A percentile compares a stretch with the other conserved stretches of the same genome.
phyloP scores from a whole-genome alignment of 2,888 invertebrate species.

The Drosophila basisetae region DNA sequence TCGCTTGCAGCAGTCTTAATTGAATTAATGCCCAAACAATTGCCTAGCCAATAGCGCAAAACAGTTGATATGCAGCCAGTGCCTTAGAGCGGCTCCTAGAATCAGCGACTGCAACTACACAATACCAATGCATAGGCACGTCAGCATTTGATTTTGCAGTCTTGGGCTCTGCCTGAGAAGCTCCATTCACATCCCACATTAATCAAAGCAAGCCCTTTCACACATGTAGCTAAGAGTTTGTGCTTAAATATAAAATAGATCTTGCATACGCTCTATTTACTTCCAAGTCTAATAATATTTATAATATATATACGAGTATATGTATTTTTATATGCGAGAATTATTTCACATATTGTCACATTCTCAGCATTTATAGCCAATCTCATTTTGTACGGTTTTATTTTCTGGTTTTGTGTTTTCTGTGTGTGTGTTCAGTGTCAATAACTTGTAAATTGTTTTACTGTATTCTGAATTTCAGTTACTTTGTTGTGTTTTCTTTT shows the following conservation, averaged over 20 bases:
- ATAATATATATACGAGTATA: neutral
- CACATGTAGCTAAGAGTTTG: neutral
- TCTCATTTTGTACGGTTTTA: conserved; percentile 6
- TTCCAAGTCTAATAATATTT: neutral
- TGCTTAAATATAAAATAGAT: neutral
- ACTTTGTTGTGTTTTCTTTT: conserved; percentile 25
- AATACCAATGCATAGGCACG: neutral
- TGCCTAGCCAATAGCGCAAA: conserved; percentile 21
- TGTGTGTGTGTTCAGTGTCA: conserved; percentile 60
- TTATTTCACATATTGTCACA: conserved; percentile 9
- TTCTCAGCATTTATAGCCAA: conserved; percentile 7
- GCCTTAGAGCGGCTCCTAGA: neutral
- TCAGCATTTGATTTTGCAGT: neutral
- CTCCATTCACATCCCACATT: neutral
- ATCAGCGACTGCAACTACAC: neutral
- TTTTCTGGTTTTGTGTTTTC: conserved; percentile 2
- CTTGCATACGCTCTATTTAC: neutral
- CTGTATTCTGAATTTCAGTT: conserved; percentile 45
- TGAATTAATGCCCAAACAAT: conserved; percentile 31
- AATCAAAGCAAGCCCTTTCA: neutral
- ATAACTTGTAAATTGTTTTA: conserved; percentile 70
- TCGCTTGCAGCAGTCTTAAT: conserved; percentile 11
- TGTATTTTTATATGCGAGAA: neutral
- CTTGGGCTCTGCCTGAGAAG: neutral
- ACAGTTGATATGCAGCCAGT: conserved; percentile 3